These are phyloP conservation scores for Ibidorhyncha struthersii DNA, from an alignment of 2,113 vertebrate species.

Conservation along the genomic window DNA sequence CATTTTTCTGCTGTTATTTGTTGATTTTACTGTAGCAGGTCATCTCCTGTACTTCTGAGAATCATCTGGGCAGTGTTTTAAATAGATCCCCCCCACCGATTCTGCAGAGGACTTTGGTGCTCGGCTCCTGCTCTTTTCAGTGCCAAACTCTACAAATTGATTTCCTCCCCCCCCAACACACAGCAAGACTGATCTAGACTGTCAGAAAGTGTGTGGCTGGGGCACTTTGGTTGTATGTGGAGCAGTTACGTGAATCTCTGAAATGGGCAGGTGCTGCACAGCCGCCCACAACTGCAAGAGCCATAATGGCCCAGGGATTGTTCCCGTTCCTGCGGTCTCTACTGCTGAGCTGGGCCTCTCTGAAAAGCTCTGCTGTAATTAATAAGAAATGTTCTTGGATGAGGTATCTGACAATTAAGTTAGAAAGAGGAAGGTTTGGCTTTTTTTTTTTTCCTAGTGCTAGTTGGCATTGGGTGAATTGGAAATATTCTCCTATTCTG, in stretches of 20 bases:
- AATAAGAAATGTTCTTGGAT: background rate
- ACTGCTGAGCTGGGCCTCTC: background rate
- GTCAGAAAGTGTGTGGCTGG: background rate
- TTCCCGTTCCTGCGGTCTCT: background rate
- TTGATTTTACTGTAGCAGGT: background rate
- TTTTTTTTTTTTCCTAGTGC: background rate
- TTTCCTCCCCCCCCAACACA: background rate
- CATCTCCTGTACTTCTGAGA: background rate
- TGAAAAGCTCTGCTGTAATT: background rate
- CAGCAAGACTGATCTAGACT: background rate
- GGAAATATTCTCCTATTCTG: background rate
- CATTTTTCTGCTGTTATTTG: background rate
- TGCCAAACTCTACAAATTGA: background rate
- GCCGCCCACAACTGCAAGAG: background rate
- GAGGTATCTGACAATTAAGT: background rate
- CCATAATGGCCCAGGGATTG: background rate
- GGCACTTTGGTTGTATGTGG: background rate
- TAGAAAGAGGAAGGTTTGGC: background rate
- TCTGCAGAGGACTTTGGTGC: background rate
- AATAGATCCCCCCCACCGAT: rapidly evolving
- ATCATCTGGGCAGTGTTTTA: background rate
- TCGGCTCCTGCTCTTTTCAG: background rate
- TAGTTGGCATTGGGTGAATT: background rate
- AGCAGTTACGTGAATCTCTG: background rate
- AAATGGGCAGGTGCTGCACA: background rate